Percentiles rank a stretch among this genome's conserved stretches.
Evolutionary conservation across 2,888 invertebrate genomes (phyloP).

Genomic region (Tenthredo distinguenda): DNA sequence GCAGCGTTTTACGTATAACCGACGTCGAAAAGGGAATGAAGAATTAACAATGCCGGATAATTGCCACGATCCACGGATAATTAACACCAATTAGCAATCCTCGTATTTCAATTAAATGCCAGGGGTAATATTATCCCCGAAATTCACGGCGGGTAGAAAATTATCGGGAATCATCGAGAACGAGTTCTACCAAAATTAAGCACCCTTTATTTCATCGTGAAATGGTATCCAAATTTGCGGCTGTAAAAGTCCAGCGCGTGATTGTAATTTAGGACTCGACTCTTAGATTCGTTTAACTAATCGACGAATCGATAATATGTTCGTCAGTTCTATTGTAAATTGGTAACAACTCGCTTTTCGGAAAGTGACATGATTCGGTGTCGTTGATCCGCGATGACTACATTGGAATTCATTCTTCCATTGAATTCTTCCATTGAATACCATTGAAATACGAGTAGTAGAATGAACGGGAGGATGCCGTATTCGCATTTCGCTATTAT

Average conservation of each 20-base stretch:
- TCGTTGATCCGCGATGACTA: no score
- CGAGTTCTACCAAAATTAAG: background rate
- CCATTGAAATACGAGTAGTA: no score
- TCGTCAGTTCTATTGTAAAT: background rate
- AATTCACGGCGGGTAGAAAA: background rate
- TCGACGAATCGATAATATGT: background rate
- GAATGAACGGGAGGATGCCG: no score
- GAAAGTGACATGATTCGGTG: no score
- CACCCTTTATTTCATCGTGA: background rate
- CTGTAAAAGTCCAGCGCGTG: background rate
- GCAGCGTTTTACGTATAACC: background rate
- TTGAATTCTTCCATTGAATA: no score
- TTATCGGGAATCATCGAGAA: background rate
- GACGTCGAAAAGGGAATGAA: background rate
- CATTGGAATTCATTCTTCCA: no score
- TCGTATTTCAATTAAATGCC: background rate
- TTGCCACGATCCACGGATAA: slow-evolving; percentile 10
- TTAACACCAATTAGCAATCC: slow-evolving; percentile 14
- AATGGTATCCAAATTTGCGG: background rate
- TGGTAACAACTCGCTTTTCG: background rate
- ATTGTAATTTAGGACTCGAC: background rate
- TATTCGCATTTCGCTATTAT: no score
- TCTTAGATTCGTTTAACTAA: background rate
- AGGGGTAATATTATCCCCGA: background rate
- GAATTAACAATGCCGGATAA: background rate